Evolutionary conservation across 1,140 invertebrate genomes (phyloP).

Genomic region (Riptortus pedestris): DNA sequence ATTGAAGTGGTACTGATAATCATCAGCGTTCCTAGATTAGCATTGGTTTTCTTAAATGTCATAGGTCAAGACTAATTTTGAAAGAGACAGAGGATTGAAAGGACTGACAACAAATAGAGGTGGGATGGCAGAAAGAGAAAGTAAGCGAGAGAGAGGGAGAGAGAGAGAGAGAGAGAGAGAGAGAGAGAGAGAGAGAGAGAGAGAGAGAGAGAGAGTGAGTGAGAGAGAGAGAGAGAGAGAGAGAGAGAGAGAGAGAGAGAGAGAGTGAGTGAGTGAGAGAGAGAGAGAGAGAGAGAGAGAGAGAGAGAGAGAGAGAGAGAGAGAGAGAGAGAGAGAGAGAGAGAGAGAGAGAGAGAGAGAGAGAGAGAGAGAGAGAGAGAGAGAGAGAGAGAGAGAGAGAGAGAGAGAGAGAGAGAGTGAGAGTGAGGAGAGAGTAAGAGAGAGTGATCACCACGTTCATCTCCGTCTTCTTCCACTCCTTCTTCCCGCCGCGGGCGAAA

Average conservation of each 20-base stretch:
- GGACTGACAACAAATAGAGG: not conserved
- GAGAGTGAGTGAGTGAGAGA: slow-evolving; percentile 13
- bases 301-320: not conserved
- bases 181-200: slow-evolving; percentile 3
- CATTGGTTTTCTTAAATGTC: too few species aligned
- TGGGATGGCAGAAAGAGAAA: not conserved
- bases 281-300: not conserved
- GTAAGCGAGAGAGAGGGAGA: not conserved
- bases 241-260: slow-evolving; percentile 11
- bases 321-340: not conserved
- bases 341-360: not conserved
- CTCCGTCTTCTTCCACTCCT: too few species aligned
- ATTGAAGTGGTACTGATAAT: too few species aligned
- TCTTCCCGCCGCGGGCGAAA: too few species aligned
- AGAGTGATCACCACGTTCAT: too few species aligned
- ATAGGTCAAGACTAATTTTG: too few species aligned
- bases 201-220: not conserved
- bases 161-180: not conserved
- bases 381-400: not conserved
- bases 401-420: not conserved
- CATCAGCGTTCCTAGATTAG: too few species aligned
- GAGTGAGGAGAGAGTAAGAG: not conserved
- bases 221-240: not conserved
- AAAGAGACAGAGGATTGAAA: not conserved
- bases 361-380: not conserved